These are phyloP conservation scores for Vulpes ferrilata DNA, from an alignment of 2,113 vertebrate species.

Conservation along the genomic window DNA sequence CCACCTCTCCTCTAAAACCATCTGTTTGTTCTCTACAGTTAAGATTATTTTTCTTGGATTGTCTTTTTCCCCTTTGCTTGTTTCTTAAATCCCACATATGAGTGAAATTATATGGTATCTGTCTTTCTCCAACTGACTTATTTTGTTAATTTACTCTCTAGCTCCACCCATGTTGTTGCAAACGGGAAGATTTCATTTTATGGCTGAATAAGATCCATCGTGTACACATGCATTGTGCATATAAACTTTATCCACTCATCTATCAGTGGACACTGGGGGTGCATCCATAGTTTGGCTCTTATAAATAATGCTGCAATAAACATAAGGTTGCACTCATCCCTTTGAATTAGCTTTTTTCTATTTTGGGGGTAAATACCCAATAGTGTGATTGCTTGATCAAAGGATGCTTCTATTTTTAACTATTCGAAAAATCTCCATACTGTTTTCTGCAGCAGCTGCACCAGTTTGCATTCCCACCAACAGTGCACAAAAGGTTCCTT, in stretches of 20 bases:
- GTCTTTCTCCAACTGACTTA: background rate
- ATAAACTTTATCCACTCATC: background rate
- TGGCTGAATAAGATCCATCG: background rate
- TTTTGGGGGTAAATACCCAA: background rate
- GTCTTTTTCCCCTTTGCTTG: background rate
- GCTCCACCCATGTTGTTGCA: background rate
- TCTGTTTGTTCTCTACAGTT: background rate
- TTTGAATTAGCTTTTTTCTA: background rate
- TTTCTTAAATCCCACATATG: background rate
- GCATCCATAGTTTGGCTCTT: background rate
- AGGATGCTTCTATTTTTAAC: background rate
- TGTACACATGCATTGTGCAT: background rate
- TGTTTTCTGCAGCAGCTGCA: background rate
- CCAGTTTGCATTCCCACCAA: background rate
- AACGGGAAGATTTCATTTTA: background rate
- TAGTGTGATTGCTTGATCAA: background rate
- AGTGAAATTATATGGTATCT: background rate
- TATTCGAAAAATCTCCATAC: background rate
- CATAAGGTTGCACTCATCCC: background rate
- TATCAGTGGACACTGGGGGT: background rate
- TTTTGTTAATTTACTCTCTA: background rate
- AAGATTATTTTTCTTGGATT: background rate
- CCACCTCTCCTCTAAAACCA: background rate
- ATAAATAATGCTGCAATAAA: background rate
- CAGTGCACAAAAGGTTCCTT: background rate